Evolutionary conservation across 1,140 invertebrate genomes (phyloP).

Genomic region (Camponotus vicinus): DNA sequence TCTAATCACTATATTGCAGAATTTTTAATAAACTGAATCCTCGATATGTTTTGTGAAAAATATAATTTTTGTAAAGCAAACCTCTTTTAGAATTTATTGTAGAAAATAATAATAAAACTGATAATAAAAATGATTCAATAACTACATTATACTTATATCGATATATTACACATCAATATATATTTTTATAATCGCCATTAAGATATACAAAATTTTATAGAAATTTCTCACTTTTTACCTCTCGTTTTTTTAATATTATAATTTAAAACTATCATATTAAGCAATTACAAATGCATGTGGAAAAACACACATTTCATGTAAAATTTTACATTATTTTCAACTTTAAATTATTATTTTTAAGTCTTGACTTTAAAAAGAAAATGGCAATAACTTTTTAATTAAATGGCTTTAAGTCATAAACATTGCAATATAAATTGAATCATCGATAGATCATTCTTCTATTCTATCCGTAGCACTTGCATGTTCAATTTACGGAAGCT

Average conservation of each 20-base stretch:
- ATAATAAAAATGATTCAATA: not conserved
- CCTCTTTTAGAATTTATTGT: not conserved
- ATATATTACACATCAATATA: too few species aligned
- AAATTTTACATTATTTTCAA: not conserved
- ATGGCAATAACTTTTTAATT: not conserved
- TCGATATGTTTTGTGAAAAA: not conserved
- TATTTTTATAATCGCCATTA: not conserved
- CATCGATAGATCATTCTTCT: not conserved
- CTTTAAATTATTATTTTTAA: not conserved
- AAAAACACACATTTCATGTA: not conserved
- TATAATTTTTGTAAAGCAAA: not conserved
- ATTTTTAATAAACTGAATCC: constrained; percentile 7
- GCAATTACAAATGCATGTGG: not conserved
- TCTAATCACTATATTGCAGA: not conserved
- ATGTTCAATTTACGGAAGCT: constrained; percentile 15
- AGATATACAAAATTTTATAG: not conserved
- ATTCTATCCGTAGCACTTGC: not conserved
- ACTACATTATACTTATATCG: not conserved
- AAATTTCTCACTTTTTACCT: not conserved
- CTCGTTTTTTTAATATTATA: too few species aligned
- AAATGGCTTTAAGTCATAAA: not conserved
- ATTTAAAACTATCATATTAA: not conserved
- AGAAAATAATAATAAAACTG: not conserved
- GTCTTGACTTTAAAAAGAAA: not conserved
- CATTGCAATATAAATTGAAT: not conserved